A percentile compares a stretch with the other conserved stretches of the same genome.
These are phyloP conservation scores for Galemys pyrenaicus DNA, from an alignment of 2,113 vertebrate species.

Conservation along the genomic window DNA sequence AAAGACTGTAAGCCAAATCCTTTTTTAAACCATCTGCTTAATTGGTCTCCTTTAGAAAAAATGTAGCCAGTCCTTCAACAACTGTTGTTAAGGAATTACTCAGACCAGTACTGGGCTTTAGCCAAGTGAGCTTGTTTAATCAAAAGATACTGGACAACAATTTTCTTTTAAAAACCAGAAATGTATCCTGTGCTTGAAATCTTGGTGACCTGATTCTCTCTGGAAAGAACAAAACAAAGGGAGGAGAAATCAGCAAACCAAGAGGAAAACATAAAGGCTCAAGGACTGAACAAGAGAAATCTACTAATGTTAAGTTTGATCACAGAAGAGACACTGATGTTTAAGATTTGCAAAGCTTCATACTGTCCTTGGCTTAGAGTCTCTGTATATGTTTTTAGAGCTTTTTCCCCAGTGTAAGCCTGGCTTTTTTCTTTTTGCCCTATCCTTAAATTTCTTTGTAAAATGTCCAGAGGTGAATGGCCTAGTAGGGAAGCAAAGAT, in stretches of 20 bases:
- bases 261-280: background rate
- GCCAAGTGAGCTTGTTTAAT: background rate
- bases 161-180: slow-evolving; percentile 14
- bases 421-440: background rate
- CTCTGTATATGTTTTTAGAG: background rate
- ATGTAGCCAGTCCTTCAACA: slow-evolving; percentile 5
- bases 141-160: background rate
- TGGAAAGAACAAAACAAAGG: background rate
- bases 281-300: background rate
- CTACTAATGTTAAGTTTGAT: background rate
- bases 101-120: background rate
- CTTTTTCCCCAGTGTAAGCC: background rate
- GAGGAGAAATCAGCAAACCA: background rate
- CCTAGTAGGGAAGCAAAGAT: background rate
- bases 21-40: slow-evolving; percentile 30
- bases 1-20: background rate
- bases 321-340: background rate
- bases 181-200: background rate
- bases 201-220: background rate
- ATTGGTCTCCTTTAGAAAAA: slow-evolving; percentile 34
- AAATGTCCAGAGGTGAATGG: background rate
- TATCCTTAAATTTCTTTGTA: background rate
- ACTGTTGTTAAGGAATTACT: background rate
- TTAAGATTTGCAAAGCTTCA: background rate
- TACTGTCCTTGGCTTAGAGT: background rate